Evolutionary conservation across 2,888 invertebrate genomes (phyloP), one percentile per base, ranked within the genome.

Genomic region (Rhopalosiphum nymphaeae): DNA sequence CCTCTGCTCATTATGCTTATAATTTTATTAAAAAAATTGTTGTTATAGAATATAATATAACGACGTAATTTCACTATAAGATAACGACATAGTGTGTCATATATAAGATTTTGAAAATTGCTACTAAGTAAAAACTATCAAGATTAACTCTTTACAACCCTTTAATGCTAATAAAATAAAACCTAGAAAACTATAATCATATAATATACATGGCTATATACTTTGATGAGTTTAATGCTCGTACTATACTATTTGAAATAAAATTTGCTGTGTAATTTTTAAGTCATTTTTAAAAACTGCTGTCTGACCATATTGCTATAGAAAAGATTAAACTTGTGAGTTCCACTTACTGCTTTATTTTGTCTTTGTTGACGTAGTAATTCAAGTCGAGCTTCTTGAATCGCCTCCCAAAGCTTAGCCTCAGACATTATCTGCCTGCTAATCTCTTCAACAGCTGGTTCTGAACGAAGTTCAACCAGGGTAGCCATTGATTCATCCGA

Each of bases 391-490:
- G 98, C 98, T 95, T 98, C 98, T 95, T 98, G 98, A 42, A 98
- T 97, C 7, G 98, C 98, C 95, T 98, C 98, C 97, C 97, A 98
- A 44, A 97, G 96, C 95, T 97, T 97, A 0, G 98, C 98, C 96
- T 98, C 98, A 0, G 97, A 97, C 95, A 98, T 96, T 42, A 98
- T 98, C 96, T 98, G 98, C 95, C 98, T 97, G 95, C 97, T 97
- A 0, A 98, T 96, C 95, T 98, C 98, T 95, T 98, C 97, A 11
- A 97, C 97, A 16, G 97, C 97, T 0, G 97, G 97, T 95, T 97
- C 97, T 36, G 97, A 97, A 90, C 97, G 97, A 91, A 97, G 96
- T 95, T 97, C 97, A 95, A 97, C 96, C 49, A 97, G 96, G 56
- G 97, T 97, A 92, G 97, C 97, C 78, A 97, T 96, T 0, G 97